phyloP scores from a whole-genome alignment of 1,140 invertebrate species.

The Drosophila parabipectinata region DNA sequence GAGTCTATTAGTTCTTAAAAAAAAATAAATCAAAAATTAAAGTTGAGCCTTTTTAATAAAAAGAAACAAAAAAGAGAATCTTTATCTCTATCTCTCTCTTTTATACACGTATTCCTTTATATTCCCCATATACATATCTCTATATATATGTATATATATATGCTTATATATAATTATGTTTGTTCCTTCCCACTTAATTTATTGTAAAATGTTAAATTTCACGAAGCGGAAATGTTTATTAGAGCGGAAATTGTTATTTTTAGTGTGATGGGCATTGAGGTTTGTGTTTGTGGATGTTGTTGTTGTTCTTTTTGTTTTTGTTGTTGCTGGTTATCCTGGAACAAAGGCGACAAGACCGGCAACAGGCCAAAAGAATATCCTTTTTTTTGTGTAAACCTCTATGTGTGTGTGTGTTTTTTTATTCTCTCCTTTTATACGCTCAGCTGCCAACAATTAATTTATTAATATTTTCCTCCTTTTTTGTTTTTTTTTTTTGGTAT shows the following conservation, averaged over 20 bases:
- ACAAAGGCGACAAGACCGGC: slow-evolving; percentile 45
- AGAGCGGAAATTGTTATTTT: slow-evolving; percentile 84
- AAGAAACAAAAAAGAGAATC: neutral
- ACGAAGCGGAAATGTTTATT: slow-evolving; percentile 84
- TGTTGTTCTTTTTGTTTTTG: slow-evolving; percentile 10
- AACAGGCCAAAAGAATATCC: slow-evolving; percentile 37
- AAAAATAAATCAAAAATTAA: too few relatives aligned
- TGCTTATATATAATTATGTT: slow-evolving; percentile 59
- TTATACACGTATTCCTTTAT: neutral
- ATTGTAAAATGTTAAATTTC: slow-evolving; percentile 83
- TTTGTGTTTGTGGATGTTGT: slow-evolving; percentile 12
- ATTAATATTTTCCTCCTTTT: slow-evolving; percentile 55
- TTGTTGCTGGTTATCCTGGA: slow-evolving; percentile 27
- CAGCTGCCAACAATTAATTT: slow-evolving; percentile 71
- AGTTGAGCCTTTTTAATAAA: neutral
- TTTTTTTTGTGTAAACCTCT: slow-evolving; percentile 11
- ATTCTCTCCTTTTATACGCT: slow-evolving; percentile 19
- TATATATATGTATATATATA: slow-evolving; percentile 34
- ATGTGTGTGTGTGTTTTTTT: slow-evolving; percentile 6
- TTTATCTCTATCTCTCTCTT: slow-evolving; percentile 1
- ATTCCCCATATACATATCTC: neutral
- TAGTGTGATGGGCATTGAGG: slow-evolving; percentile 63
- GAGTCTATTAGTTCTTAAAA: neutral
- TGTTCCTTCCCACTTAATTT: slow-evolving; percentile 81
- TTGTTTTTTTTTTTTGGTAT: neutral